phyloP scores from a whole-genome alignment of 2,797 vertebrate species.

The Momotus momota region DNA sequence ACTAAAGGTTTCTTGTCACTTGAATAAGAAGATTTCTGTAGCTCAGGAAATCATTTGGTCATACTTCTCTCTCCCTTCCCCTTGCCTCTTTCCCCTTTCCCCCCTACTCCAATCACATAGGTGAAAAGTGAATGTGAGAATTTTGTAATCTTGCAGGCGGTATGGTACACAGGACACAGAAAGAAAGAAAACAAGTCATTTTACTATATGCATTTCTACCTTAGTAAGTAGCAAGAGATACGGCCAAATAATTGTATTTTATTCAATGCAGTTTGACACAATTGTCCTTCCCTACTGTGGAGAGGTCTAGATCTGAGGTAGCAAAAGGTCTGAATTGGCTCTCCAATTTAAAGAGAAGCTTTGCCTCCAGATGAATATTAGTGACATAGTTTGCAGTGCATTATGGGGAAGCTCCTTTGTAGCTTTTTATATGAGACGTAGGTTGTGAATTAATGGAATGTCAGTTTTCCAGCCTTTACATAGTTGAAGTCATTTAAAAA shows the following conservation, averaged over 20 bases:
- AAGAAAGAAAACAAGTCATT: neutral
- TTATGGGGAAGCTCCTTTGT: slow-evolving; percentile 17
- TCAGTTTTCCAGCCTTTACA: neutral
- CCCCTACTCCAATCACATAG: fast-evolving
- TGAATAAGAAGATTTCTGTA: neutral
- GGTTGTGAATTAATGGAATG: neutral
- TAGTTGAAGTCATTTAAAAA: neutral
- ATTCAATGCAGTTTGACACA: slow-evolving; percentile 58
- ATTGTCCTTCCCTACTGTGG: slow-evolving; percentile 37
- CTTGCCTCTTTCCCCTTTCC: fast-evolving
- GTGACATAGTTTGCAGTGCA: neutral
- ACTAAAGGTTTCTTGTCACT: neutral
- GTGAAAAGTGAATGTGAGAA: neutral
- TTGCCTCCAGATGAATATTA: neutral
- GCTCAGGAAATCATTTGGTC: neutral
- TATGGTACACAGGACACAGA: neutral
- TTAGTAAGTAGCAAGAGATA: slow-evolving; percentile 3
- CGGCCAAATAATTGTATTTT: slow-evolving; percentile 60
- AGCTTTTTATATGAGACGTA: neutral
- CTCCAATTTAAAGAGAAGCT: neutral
- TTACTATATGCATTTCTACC: neutral
- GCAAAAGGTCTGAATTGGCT: slow-evolving; percentile 43
- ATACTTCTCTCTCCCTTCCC: neutral
- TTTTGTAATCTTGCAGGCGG: neutral
- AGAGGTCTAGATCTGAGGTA: slow-evolving; percentile 45